phyloP scores from a whole-genome alignment of 2,888 invertebrate species.

The Erebia aethiops region DNA sequence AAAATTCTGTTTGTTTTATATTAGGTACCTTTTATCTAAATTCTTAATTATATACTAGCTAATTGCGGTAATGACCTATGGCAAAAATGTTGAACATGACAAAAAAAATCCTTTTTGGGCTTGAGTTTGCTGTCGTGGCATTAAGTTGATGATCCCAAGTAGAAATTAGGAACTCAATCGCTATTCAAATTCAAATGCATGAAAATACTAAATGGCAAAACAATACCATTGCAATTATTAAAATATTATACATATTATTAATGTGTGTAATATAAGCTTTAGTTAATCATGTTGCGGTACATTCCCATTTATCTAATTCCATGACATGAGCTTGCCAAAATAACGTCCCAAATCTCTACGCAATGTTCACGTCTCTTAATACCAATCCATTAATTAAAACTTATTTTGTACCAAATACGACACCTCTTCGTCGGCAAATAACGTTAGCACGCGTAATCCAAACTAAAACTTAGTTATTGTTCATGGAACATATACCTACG shows the following conservation, averaged over 20 bases:
- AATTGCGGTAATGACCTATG: no score
- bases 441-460: slow-evolving; percentile 59
- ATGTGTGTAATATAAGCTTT: slow-evolving; percentile 19
- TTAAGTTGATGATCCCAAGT: no score
- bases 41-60: no score
- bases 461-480: slow-evolving; percentile 55
- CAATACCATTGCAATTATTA: no score
- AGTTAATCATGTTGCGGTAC: slow-evolving; percentile 21
- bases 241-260: not conserved
- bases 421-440: slow-evolving; percentile 61
- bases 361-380: slow-evolving; percentile 67
- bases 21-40: no score
- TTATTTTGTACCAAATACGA: slow-evolving; percentile 75
- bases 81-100: no score
- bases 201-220: no score
- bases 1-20: no score
- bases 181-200: no score
- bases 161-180: no score
- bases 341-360: slow-evolving; percentile 62
- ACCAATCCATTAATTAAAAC: slow-evolving; percentile 83
- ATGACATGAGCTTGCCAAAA: slow-evolving; percentile 42
- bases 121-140: no score
- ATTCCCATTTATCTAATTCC: slow-evolving; percentile 38
- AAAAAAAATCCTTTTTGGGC: no score
- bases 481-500: slow-evolving; percentile 32